Base-by-base conservation (phyloP, 2,888 invertebrate species). In the Perdita meconis region DNA sequence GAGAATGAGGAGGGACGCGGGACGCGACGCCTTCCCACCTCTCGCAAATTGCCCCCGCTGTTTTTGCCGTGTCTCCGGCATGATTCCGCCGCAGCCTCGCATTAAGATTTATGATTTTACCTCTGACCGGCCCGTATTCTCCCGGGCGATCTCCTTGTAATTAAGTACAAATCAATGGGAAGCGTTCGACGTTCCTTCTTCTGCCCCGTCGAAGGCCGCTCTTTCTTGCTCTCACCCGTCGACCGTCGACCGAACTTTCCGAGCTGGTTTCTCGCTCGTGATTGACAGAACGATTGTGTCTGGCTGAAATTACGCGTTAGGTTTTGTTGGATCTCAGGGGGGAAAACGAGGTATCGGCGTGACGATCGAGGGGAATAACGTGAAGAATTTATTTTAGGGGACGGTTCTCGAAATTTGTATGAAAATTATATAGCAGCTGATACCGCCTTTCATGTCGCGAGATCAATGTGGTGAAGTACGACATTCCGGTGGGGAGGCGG, bases 101-200 rank as follows among this genome's bases (percentile, higher is more conserved):
- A 40, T 55, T 34, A 34, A 71, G 55, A 76, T 71, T 71, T 76
- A 61, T 19, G 55, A 66, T 71, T 36, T 40, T 51, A 55, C 55
- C 38, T 60, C 12, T 53, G 47, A 2, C 36, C 22, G 19, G 16
- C n/a, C n/a, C 19, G 19, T 42, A 22, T 42, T 42, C 19, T 16
- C 24, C 5, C 1, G 10, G 30, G 4, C 38, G 55, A 30, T 40
- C 47, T 1, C 1, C 22, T 26, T n/a, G 40, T 56, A 65, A 73
- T 78, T 78, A 65, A 68, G 60, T 42, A 12, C 42, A 44, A 60
- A 60, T 73, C 64, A 56, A 65, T 61, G 64, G 42, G n/a, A 59
- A 16, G 26, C 64, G 26, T 63, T 68, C 57, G 19, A 5, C 24
- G 16, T 22, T 6, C 16, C 10, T 26, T 38, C 55, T 72, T 6